A percentile compares a stretch with the other conserved stretches of the same genome.
Conservation (phyloP, 2,888 invertebrate genomes). For the Melieria crassipennis region DNA sequence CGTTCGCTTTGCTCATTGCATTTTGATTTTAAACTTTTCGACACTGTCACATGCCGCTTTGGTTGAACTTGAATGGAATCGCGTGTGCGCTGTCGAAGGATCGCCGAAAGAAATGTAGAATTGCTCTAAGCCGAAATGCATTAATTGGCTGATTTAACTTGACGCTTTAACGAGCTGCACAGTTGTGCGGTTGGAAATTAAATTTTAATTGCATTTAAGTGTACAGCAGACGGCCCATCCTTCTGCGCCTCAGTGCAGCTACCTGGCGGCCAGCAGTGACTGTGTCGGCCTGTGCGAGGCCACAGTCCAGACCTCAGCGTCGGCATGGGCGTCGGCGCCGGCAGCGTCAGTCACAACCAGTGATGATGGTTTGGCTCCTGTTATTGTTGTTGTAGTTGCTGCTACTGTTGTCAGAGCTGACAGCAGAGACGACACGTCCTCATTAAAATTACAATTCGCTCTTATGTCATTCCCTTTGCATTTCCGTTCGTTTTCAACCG, state of each 20-base stretch:
- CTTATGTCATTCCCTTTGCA: constrained; percentile 12
- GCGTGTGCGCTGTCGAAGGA: too few relatives aligned
- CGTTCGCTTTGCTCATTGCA: too few relatives aligned
- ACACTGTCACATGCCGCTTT: too few relatives aligned
- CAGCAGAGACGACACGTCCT: constrained; percentile 5
- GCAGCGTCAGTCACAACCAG: not conserved
- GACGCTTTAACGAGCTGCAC: too few relatives aligned
- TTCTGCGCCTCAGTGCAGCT: constrained; percentile 50
- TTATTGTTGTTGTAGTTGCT: constrained; percentile 18
- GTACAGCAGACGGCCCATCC: not conserved
- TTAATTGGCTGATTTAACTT: too few relatives aligned
- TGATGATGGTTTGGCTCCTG: constrained; percentile 11
- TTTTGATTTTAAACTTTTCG: too few relatives aligned
- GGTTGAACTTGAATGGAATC: too few relatives aligned
- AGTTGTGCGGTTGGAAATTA: too few relatives aligned
- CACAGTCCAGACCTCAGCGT: constrained; percentile 20
- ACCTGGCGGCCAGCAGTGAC: constrained; percentile 48
- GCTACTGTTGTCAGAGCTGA: constrained; percentile 24
- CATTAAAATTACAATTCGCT: constrained; percentile 18
- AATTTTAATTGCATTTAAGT: too few relatives aligned
- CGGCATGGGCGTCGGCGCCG: constrained; percentile 2
- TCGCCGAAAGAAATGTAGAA: too few relatives aligned
- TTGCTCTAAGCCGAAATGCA: too few relatives aligned
- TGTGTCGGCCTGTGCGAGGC: constrained; percentile 24
- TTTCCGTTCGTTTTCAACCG: constrained; percentile 10